Evolutionary conservation across 2,113 vertebrate species (phyloP).

Genomic region (Nothoprocta perdicaria): DNA sequence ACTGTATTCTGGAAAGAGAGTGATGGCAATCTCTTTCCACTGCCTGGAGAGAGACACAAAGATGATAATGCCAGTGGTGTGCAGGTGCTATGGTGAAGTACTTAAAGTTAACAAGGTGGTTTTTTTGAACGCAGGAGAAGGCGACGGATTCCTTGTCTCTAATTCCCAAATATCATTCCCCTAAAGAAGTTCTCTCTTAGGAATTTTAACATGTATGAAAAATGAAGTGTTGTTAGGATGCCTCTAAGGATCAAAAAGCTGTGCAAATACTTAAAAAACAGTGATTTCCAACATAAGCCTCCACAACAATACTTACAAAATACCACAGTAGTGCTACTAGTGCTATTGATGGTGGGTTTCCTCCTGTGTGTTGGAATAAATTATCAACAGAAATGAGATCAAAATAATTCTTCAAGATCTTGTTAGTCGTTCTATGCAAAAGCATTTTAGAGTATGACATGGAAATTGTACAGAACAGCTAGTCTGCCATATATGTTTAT

Average conservation of each 20-base stretch:
- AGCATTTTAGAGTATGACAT: constrained; percentile 12
- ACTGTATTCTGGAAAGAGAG: background rate
- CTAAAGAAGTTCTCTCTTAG: background rate
- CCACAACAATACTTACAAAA: background rate
- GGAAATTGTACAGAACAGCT: background rate
- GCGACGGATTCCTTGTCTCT: background rate
- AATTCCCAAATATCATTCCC: background rate
- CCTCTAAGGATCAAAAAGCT: background rate
- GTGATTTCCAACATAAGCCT: background rate
- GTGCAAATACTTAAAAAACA: background rate
- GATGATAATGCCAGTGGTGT: background rate
- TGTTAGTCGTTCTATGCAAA: constrained; percentile 22
- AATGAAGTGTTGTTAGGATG: background rate
- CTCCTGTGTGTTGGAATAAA: background rate
- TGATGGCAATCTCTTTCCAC: background rate
- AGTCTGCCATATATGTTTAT: constrained; percentile 1
- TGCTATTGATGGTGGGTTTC: background rate
- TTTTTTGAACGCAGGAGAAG: background rate
- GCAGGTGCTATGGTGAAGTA: background rate
- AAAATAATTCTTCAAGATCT: constrained; percentile 30
- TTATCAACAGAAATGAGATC: background rate
- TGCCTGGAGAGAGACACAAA: background rate
- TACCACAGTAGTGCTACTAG: background rate
- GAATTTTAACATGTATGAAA: background rate
- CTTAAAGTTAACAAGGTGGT: background rate